Base-by-base conservation (phyloP, 2,888 invertebrate species). In the Yponomeuta plumbellus region DNA sequence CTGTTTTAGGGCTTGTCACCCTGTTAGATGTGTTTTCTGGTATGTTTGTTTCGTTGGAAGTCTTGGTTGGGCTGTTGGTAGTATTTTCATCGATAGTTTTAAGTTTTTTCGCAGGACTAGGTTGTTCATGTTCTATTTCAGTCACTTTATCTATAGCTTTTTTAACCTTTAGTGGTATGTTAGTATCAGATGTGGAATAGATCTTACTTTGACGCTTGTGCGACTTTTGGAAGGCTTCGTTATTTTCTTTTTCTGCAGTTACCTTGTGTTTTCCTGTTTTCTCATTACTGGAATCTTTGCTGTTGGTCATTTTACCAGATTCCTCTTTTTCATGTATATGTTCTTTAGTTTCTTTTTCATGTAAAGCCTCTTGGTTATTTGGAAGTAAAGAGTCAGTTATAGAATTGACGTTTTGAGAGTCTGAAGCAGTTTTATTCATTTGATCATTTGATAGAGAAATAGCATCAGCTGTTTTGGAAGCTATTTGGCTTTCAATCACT, bases 321-420 rank as follows among this genome's bases (percentile, higher is more conserved):
- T 59, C 21, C 59, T 20, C 23, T 21, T 20, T 21, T 59, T 59
- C 59, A 21, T 59, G 23, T 59, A 8, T 59, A 59, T 23, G 21
- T 52, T 52, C 44, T 52, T 52, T 52, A 17, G 0, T 17, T 52
- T 71, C 6, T 62, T 23, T 67, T 5, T 13, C 6, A 63, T 75
- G 72, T 11, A 86, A 72, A 56, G 73, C 85, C 76, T 91, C 90
- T 72, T 85, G 90, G 71, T 91, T 91, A 70, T 85, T 87, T 22
- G 90, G 90, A 56, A 90, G 75, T 26, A 80, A 72, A 20, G 83
- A 77, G 70, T 88, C 89, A 65, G 77, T 71, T 40, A 79, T 80
- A 4, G 71, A 75, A 17, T 52, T 13, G 17, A 5, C 17, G 17
- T 44, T 17, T 5, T 52, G 44, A 52, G 17, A 17, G 13, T 52